These are phyloP conservation scores for Ispidina picta DNA, from an alignment of 2,797 vertebrate species.

Conservation along the genomic window DNA sequence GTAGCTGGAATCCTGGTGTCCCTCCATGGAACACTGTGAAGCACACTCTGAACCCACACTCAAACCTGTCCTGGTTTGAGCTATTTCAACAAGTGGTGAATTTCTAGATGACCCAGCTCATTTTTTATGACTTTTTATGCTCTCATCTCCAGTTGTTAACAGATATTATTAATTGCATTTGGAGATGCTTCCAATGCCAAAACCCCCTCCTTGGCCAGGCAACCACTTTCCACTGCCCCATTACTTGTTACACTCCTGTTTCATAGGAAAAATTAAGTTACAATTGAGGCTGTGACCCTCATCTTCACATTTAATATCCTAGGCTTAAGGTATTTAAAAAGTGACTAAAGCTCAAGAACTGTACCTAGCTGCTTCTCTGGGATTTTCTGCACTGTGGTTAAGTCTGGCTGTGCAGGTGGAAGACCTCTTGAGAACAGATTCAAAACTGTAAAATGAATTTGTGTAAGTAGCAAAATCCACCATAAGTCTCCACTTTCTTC, in stretches of 20 bases:
- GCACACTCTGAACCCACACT: too few relatives aligned
- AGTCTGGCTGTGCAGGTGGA: background rate
- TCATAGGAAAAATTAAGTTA: background rate
- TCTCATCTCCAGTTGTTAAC: background rate
- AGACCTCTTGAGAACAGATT: background rate
- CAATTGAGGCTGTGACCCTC: background rate
- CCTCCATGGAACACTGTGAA: too few relatives aligned
- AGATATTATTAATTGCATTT: background rate
- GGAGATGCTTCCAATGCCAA: background rate
- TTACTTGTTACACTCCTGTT: background rate
- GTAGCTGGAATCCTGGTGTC: background rate
- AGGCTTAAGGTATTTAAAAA: background rate
- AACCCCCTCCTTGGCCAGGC: too few relatives aligned
- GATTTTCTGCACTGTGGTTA: background rate
- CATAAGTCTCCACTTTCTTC: background rate
- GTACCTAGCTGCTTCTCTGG: background rate
- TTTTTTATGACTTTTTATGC: background rate
- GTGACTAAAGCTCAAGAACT: background rate
- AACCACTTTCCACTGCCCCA: background rate
- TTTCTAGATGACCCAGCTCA: background rate
- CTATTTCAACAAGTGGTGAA: too few relatives aligned
- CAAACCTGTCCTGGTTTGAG: too few relatives aligned
- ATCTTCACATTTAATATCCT: background rate
- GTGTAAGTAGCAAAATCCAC: background rate
- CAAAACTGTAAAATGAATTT: background rate